A percentile compares a stretch with the other conserved stretches of the same genome.
Evolutionary conservation across 1,140 invertebrate species (phyloP).

Genomic region (Orius laevigatus): DNA sequence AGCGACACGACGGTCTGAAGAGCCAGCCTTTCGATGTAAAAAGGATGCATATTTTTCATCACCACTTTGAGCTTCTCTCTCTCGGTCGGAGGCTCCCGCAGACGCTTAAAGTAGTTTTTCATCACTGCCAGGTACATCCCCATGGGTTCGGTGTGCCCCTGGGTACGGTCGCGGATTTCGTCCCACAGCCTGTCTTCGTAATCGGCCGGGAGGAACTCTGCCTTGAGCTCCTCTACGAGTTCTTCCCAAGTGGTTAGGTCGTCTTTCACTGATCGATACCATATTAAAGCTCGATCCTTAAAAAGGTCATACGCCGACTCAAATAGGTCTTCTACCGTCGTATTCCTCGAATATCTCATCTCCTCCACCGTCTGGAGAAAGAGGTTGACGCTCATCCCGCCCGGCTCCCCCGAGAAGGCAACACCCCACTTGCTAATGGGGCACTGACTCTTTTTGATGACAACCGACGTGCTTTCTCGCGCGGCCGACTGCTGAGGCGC

Average conservation of each 20-base stretch:
- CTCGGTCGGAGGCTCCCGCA: conserved; percentile 19
- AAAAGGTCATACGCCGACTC: conserved; percentile 4
- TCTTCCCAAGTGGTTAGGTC: background rate
- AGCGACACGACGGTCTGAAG: background rate
- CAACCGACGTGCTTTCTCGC: no score
- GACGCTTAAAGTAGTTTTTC: conserved; percentile 24
- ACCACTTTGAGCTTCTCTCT: conserved; percentile 20
- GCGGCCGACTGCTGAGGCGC: no score
- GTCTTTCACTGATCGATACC: background rate
- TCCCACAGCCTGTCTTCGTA: conserved; percentile 23
- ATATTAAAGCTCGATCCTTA: conserved; percentile 3
- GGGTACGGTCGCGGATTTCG: conserved; percentile 22
- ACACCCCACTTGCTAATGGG: no score
- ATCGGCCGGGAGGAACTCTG: background rate
- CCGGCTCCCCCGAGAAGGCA: no score
- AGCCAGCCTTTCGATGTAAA: conserved; percentile 17
- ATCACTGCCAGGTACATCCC: conserved; percentile 22
- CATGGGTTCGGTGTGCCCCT: conserved; percentile 21
- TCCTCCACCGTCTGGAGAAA: no score
- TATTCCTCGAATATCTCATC: no score
- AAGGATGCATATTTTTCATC: conserved; percentile 22
- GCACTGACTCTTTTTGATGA: no score
- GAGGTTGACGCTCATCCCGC: no score
- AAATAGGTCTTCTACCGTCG: background rate
- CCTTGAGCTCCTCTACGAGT: background rate